Conservation (phyloP, 2,113 vertebrate species). For the Zapornia atra region DNA sequence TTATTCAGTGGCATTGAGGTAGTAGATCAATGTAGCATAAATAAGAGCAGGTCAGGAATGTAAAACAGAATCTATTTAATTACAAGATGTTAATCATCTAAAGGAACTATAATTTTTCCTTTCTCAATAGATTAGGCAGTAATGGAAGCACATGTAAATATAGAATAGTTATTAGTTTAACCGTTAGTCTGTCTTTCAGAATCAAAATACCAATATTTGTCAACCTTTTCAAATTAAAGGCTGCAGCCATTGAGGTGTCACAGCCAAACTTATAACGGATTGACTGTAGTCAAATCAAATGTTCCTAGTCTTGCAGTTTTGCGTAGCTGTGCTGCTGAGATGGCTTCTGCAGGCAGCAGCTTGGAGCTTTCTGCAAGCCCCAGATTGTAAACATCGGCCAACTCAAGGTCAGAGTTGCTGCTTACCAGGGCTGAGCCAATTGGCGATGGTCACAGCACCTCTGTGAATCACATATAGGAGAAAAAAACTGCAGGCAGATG, state of each 20-base stretch:
- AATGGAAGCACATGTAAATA: not conserved
- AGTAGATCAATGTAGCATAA: slow-evolving; percentile 17
- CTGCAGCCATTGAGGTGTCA: not conserved
- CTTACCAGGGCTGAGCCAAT: too few species aligned
- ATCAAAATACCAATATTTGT: not conserved
- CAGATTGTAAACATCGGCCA: too few species aligned
- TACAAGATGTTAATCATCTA: slow-evolving; percentile 47
- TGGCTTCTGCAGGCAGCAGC: too few species aligned
- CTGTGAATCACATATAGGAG: too few species aligned
- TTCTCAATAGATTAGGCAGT: not conserved
- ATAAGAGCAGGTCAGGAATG: slow-evolving; percentile 1
- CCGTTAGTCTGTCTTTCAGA: not conserved
- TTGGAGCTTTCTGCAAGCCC: too few species aligned
- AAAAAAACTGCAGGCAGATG: too few species aligned
- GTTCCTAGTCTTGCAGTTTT: not conserved
- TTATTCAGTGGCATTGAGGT: slow-evolving; percentile 12
- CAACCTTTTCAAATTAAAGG: not conserved
- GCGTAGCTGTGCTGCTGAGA: too few species aligned
- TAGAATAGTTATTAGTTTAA: slow-evolving; percentile 1
- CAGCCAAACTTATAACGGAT: not conserved
- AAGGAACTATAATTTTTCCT: not conserved
- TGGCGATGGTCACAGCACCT: too few species aligned
- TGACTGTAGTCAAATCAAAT: not conserved
- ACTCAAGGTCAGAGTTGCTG: too few species aligned
- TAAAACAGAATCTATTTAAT: slow-evolving; percentile 48